Base-by-base conservation (phyloP, 2,888 invertebrate species). In the Halocaridina rubra region DNA sequence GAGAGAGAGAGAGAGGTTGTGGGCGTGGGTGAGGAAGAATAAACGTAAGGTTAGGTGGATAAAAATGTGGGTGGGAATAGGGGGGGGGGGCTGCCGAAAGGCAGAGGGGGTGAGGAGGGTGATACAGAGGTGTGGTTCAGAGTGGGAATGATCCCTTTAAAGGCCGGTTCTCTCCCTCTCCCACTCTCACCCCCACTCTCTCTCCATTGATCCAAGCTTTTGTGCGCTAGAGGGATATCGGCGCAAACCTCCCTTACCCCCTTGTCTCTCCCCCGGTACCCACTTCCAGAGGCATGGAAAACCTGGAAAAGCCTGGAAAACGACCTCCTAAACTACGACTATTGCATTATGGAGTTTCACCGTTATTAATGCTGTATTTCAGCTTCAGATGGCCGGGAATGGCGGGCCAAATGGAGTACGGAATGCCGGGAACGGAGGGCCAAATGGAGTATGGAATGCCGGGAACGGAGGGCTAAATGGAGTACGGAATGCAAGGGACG, bases 101-200 rank as follows among this genome's bases (percentile, higher is more conserved):
- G 72, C 16, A 13, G 72, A 2, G 32, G 27, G n/a, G 33, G 16
- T 5, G 71, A n/a, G 3, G 8, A 30, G 30, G 33, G 22, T 77
- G 77, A 78, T 82, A 82, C 77, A 53, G 71, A 82, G 82, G 82
- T 78, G 82, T 78, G 77, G 69, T 57, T 71, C 16, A 16, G 76
- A 53, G 76, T 67, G 77, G 82, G 71, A 82, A 77, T 69, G 71
- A 77, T 77, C 82, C 82, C 82, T 72, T 82, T 82, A 72, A 82
- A 82, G 39, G 67, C 61, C 61, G 59, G 30, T 61, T 59, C 59
- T 19, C 29, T 77, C 76, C 76, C 61, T 61, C 59, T 30, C 16
- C 74, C 61, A 16, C 33, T 27, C 32, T 61, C 32, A 7, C 59
- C 24, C 61, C 19, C 61, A 22, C 61, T 19, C 29, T 16, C 53